These are phyloP conservation scores for Dendropsophus ebraccatus DNA, from an alignment of 2,113 vertebrate genomes.

Conservation along the genomic window DNA sequence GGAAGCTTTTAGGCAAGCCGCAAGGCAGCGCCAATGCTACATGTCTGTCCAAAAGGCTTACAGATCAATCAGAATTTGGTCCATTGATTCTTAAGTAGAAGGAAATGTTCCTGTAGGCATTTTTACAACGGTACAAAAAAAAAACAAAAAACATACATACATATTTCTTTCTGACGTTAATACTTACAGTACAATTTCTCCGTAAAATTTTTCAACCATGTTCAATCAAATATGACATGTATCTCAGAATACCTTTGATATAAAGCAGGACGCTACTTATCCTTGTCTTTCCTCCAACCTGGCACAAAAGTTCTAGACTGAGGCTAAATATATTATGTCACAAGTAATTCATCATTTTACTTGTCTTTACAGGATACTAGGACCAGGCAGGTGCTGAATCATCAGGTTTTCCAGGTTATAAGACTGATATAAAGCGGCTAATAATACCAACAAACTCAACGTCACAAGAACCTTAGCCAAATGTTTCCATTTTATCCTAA, in stretches of 20 bases:
- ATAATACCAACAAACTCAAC: too few species aligned
- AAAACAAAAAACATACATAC: too few species aligned
- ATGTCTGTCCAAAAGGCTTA: slow-evolving; percentile 29
- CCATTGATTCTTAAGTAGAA: slow-evolving; percentile 46
- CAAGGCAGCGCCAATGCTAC: slow-evolving; percentile 15
- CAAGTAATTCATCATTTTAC: not conserved
- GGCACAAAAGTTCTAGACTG: not conserved
- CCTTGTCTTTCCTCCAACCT: not conserved
- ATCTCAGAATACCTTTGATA: slow-evolving; percentile 33
- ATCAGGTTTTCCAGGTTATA: not conserved
- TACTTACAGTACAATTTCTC: slow-evolving; percentile 19
- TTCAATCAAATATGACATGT: slow-evolving; percentile 39
- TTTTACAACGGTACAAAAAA: slow-evolving; percentile 34
- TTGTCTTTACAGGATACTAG: not conserved
- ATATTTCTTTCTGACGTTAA: slow-evolving; percentile 44
- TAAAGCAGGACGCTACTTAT: not conserved
- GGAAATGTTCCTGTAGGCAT: slow-evolving; percentile 43
- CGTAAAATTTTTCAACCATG: slow-evolving; percentile 8
- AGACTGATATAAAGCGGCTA: not conserved
- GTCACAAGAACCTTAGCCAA: too few species aligned
- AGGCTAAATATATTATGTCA: not conserved
- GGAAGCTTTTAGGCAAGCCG: slow-evolving; percentile 40
- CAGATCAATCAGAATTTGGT: slow-evolving; percentile 52
- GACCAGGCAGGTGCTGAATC: not conserved
- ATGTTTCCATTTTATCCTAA: too few species aligned